phyloP scores from a whole-genome alignment of 2,113 vertebrate species.

The Melanostigma gelatinosum region DNA sequence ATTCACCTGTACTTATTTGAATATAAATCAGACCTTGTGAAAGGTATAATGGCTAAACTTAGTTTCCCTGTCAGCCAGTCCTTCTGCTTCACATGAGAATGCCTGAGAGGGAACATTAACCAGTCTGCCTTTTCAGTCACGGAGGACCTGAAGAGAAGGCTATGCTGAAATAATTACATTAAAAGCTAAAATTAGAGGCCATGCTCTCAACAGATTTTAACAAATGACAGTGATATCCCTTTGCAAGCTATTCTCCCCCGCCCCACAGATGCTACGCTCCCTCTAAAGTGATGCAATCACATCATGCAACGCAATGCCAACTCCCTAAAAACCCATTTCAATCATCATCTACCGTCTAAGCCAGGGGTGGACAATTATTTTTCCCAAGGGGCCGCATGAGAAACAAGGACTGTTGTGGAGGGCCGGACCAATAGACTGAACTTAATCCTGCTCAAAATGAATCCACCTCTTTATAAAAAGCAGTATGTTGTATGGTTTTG shows the following conservation, averaged over 20 bases:
- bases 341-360: slow-evolving; percentile 21
- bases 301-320: slow-evolving; percentile 43
- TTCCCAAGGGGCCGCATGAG: too few relatives aligned
- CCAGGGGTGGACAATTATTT: too few relatives aligned
- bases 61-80: not conserved
- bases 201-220: slow-evolving; percentile 28
- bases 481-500: too few relatives aligned
- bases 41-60: not conserved
- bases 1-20: not conserved
- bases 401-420: too few relatives aligned
- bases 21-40: not conserved
- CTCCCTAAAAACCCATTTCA: slow-evolving; percentile 34
- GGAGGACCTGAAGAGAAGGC: slow-evolving; percentile 11
- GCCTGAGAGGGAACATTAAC: slow-evolving; percentile 36
- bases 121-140: slow-evolving; percentile 15
- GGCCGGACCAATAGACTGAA: too few relatives aligned
- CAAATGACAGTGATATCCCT: slow-evolving; percentile 38
- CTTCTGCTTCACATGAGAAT: not conserved
- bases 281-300: slow-evolving; percentile 52
- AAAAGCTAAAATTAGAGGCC: slow-evolving; percentile 37
- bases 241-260: slow-evolving; percentile 22
- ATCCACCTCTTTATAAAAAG: too few relatives aligned
- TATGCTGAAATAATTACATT: slow-evolving; percentile 51
- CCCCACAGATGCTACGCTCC: slow-evolving; percentile 48
- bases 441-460: too few relatives aligned